Conservation (phyloP, 2,113 vertebrate genomes). For the Macquaria australasica region DNA sequence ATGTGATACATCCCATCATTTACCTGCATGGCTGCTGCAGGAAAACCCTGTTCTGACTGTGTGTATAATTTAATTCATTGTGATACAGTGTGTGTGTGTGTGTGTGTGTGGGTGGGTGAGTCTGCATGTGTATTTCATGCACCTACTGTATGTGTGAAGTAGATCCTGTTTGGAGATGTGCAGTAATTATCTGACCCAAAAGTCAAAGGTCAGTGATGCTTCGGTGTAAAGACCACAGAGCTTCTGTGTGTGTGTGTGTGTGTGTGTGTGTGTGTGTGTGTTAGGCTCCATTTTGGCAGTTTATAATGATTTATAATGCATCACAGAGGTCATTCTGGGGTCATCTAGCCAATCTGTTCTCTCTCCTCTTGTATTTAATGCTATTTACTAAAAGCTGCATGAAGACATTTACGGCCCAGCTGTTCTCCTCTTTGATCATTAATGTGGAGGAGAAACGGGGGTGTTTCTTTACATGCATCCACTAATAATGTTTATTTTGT, state of each 20-base stretch:
- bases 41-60: not conserved
- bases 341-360: not conserved
- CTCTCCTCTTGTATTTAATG: not conserved
- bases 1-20: conserved; percentile 7
- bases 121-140: no score
- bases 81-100: not conserved
- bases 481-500: not conserved
- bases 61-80: not conserved
- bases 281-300: no score
- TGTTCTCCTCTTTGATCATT: not conserved
- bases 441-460: not conserved
- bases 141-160: not conserved
- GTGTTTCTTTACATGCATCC: not conserved
- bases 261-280: conserved; percentile 9
- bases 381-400: not conserved
- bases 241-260: not conserved
- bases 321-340: not conserved
- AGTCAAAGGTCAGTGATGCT: conserved; percentile 1
- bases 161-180: not conserved
- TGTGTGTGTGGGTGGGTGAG: not conserved
- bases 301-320: conserved; percentile 6
- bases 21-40: conserved; percentile 5
- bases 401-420: not conserved
- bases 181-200: not conserved
- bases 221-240: not conserved